Base-by-base conservation (phyloP, 1,140 invertebrate genomes). In the Papilio polyxenes region DNA sequence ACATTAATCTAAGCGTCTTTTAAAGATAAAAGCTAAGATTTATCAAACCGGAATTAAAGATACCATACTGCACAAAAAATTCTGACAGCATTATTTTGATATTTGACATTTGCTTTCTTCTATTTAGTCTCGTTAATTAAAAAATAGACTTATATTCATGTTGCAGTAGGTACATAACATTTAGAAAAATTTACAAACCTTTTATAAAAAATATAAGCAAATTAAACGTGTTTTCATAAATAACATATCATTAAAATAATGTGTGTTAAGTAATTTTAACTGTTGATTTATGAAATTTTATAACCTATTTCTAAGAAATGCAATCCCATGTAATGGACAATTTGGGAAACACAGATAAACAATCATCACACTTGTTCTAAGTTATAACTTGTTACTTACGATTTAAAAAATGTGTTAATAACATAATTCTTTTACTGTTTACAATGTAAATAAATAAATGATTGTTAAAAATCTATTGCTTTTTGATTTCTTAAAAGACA, bases 401-500 rank as follows among this genome's bases (percentile, higher is more conserved):
- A 40, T 72, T 69, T 62, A 17, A 40, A 72, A 72, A 72, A 37
- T 37, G 31, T 8, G 11, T 69, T 69, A 23, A 10, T 17, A 69
- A 78, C 8, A 8, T 37, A 78, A 17, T 62, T 40, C 13, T 59
- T 37, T 79, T 78, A 78, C 51, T 15, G 31, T 78, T 78, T 79
- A 79, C 53, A 79, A 59, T 79, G 76, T 59, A 56, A 78, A 59
- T 79, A 79, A 78, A 78, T 78, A 78, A 79, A 78, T 78, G 6
- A 56, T 7, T 56, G 40, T 79, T 40, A 10, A 62, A 59, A 79
- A 72, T 37, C 1, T 56, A 56, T 72, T 37, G 65, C 1, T 23
- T 17, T 72, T 72, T 37, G 11, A 37, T 72, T 37, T 13, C 23
- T 56, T 44, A 7, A 44, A 44, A 44, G 40, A 44, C 6, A 40